Conservation (phyloP, 2,797 vertebrate species). For the Microcaecilia unicolor region DNA sequence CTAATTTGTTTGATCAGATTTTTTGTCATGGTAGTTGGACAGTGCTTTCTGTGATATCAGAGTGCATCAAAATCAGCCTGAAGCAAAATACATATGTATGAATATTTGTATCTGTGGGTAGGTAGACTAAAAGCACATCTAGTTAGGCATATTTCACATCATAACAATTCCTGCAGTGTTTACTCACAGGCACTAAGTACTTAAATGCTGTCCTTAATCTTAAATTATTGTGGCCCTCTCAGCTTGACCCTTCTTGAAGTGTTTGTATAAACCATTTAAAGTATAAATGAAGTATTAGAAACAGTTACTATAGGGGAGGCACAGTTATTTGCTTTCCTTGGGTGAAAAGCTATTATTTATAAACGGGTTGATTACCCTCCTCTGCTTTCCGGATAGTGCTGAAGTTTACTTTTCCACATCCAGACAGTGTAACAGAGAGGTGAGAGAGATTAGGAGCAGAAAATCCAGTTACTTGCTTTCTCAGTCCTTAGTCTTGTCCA, state of each 20-base stretch:
- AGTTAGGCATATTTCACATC: conserved; percentile 14
- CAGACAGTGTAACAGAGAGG: conserved; percentile 38
- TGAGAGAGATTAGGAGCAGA: conserved; percentile 33
- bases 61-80: no score
- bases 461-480: conserved; percentile 40
- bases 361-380: conserved; percentile 30
- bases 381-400: conserved; percentile 34
- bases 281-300: conserved; percentile 41
- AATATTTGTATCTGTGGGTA: no score
- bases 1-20: no score
- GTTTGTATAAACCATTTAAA: conserved; percentile 46
- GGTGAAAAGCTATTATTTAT: conserved; percentile 33
- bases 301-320: conserved; percentile 30
- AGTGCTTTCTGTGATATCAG: no score
- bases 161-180: conserved; percentile 26
- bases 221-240: conserved; percentile 30
- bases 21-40: no score
- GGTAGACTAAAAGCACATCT: no score
- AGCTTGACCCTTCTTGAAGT: conserved; percentile 33
- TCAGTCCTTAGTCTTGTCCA: conserved; percentile 38
- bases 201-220: conserved; percentile 33
- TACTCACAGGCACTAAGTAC: conserved; percentile 26
- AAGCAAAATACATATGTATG: no score
- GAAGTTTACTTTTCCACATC: conserved; percentile 36
- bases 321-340: conserved; percentile 41